phyloP scores from a whole-genome alignment of 2,888 invertebrate genomes.

The Apotomis capreana region DNA sequence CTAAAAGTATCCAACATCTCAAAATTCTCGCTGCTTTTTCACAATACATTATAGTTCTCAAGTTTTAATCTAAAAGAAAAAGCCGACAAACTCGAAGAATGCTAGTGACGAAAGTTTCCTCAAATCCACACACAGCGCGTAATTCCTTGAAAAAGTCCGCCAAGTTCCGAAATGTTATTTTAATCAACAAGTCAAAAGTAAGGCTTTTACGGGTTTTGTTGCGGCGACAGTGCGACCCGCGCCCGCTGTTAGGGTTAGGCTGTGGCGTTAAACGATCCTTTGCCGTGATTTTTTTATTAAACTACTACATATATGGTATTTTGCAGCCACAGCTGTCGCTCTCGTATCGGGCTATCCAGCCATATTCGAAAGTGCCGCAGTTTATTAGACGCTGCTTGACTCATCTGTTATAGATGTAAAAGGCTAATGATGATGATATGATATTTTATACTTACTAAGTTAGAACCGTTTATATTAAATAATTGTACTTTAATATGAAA shows the following conservation, averaged over 20 bases:
- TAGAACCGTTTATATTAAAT: too few species aligned
- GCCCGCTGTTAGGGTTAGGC: constrained; percentile 17
- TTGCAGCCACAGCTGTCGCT: too few species aligned
- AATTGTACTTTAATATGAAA: too few species aligned
- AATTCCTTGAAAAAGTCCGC: constrained; percentile 44
- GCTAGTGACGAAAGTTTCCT: constrained; percentile 18
- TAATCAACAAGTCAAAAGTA: constrained; percentile 62
- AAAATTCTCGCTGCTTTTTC: neutral
- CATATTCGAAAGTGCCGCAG: too few species aligned
- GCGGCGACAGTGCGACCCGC: constrained; percentile 21
- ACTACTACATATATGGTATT: too few species aligned
- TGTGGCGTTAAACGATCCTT: neutral
- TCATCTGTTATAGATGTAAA: too few species aligned
- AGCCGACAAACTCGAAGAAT: constrained; percentile 15
- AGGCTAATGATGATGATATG: too few species aligned
- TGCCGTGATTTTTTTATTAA: too few species aligned
- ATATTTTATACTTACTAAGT: too few species aligned
- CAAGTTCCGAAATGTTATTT: constrained; percentile 62
- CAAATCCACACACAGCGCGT: constrained; percentile 37
- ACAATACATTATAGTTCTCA: constrained; percentile 12
- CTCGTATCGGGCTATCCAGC: too few species aligned
- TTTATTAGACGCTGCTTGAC: too few species aligned
- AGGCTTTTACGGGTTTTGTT: constrained; percentile 45
- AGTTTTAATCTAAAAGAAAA: constrained; percentile 29
- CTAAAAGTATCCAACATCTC: neutral